phyloP scores from a whole-genome alignment of 2,797 vertebrate species.

The Melanitta fusca region DNA sequence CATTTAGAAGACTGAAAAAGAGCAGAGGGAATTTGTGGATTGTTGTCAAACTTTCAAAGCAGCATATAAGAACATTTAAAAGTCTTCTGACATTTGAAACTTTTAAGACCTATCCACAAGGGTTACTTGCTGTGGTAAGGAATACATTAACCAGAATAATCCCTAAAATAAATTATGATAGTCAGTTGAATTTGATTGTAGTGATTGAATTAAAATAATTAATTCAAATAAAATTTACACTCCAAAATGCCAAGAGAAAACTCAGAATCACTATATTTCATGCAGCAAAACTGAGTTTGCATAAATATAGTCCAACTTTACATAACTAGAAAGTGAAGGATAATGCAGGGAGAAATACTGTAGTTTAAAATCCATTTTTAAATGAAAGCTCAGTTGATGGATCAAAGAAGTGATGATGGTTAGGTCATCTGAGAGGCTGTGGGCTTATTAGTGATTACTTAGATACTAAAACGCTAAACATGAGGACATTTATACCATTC shows the following conservation, averaged over 20 bases:
- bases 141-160: conserved; percentile 69
- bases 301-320: conserved; percentile 19
- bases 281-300: conserved; percentile 28
- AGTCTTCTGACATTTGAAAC: conserved; percentile 65
- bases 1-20: conserved; percentile 35
- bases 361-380: background rate
- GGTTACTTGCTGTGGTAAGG: conserved; percentile 57
- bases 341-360: background rate
- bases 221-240: conserved; percentile 47
- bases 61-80: conserved; percentile 39
- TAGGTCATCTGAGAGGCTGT: background rate
- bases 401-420: background rate
- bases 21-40: conserved; percentile 13
- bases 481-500: background rate
- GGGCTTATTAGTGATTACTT: background rate
- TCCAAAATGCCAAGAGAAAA: conserved; percentile 7
- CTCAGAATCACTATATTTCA: background rate
- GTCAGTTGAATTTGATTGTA: conserved; percentile 51
- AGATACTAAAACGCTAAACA: background rate
- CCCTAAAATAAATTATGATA: conserved; percentile 54
- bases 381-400: background rate
- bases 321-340: background rate
- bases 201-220: conserved; percentile 59
- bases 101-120: conserved; percentile 57
- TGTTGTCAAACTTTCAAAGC: conserved; percentile 60